A percentile compares a stretch with the other conserved stretches of the same genome.
These are phyloP conservation scores for Drosophila buzzatii DNA, from an alignment of 2,888 invertebrate species.

Conservation along the genomic window DNA sequence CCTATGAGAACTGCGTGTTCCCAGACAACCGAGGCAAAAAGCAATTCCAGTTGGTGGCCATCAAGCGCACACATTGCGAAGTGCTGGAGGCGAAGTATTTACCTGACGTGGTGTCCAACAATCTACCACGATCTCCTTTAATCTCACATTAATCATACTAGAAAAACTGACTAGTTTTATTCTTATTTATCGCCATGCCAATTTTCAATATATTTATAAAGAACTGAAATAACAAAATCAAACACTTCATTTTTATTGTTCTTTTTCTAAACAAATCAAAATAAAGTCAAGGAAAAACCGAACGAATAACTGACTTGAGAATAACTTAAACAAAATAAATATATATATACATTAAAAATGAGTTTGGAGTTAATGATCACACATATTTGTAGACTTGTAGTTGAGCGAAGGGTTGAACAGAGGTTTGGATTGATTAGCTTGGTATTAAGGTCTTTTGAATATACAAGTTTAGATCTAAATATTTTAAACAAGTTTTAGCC, in stretches of 20 bases:
- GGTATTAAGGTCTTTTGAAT: neutral
- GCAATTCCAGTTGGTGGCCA: constrained; percentile 55
- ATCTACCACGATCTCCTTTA: constrained; percentile 1
- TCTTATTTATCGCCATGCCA: neutral
- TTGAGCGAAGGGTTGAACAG: neutral
- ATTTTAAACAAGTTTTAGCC: neutral
- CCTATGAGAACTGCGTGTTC: constrained; percentile 66
- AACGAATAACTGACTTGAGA: too few relatives aligned
- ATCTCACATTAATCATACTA: neutral
- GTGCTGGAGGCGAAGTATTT: constrained; percentile 22
- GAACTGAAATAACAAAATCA: neutral
- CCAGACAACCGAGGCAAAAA: constrained; percentile 52
- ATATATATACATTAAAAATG: neutral
- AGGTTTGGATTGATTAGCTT: neutral
- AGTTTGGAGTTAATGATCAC: neutral
- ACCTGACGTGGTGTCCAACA: constrained; percentile 1
- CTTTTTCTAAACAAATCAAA: too few relatives aligned
- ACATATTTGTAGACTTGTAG: neutral
- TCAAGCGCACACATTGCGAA: constrained; percentile 55
- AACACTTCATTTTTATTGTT: too few relatives aligned
- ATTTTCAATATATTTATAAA: neutral
- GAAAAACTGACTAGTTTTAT: neutral
- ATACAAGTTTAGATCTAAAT: neutral
- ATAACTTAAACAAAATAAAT: too few relatives aligned
- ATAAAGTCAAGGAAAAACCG: too few relatives aligned